phyloP scores from a whole-genome alignment of 2,888 invertebrate genomes.

The Drosophila setosimentum region DNA sequence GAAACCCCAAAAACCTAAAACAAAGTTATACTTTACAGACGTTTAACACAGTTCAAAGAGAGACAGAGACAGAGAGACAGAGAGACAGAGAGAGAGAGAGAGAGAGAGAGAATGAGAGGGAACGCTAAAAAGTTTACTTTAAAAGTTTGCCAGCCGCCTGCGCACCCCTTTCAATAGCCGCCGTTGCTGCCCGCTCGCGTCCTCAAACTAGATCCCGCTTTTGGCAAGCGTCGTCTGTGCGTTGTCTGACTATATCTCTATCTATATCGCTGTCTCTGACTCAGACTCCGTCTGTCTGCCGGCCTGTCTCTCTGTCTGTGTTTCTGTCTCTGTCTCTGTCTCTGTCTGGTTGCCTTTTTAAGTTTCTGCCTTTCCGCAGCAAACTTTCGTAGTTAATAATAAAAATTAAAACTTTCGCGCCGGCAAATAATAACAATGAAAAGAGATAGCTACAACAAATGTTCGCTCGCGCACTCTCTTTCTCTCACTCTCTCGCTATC shows the following conservation, averaged over 20 bases:
- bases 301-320: constrained; percentile 15
- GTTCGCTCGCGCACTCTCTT: constrained; percentile 3
- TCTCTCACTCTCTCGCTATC: constrained; percentile 1
- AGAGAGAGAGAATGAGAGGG: constrained; percentile 10
- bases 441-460: constrained; percentile 56
- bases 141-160: constrained; percentile 74
- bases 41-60: constrained; percentile 61
- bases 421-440: constrained; percentile 80
- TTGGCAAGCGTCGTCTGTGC: constrained; percentile 61
- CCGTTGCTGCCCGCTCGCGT: neutral
- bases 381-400: constrained; percentile 82
- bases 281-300: constrained; percentile 31
- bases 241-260: constrained; percentile 37
- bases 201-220: constrained; percentile 42
- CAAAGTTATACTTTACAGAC: constrained; percentile 80
- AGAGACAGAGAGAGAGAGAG: constrained; percentile 19
- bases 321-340: constrained; percentile 37
- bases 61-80: constrained; percentile 12
- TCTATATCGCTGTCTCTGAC: constrained; percentile 25
- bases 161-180: constrained; percentile 55
- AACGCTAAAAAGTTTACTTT: constrained; percentile 79
- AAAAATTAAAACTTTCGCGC: constrained; percentile 82
- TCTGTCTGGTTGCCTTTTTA: constrained; percentile 71
- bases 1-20: constrained; percentile 81
- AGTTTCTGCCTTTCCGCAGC: constrained; percentile 69